A percentile compares a stretch with the other conserved stretches of the same genome.
These are phyloP conservation scores for Papilio gigon DNA, from an alignment of 2,888 invertebrate species.

Conservation along the genomic window DNA sequence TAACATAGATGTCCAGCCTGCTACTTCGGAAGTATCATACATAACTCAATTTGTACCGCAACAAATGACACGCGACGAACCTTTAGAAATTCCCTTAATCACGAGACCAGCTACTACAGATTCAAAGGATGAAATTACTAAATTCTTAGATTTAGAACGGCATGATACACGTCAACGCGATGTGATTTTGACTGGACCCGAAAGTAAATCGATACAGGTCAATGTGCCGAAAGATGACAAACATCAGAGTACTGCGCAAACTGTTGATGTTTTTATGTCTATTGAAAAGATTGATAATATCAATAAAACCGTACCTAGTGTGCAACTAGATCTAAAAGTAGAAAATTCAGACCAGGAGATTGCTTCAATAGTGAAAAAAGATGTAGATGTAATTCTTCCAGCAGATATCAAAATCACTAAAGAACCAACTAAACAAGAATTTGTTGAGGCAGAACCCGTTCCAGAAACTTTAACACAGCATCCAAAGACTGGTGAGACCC, in stretches of 20 bases:
- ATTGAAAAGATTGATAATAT: conserved; percentile 59
- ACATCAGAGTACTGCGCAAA: conserved; percentile 53
- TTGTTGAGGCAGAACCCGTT: conserved; percentile 47
- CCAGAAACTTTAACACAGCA: conserved; percentile 65
- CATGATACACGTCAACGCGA: conserved; percentile 57
- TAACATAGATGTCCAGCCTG: conserved; percentile 50
- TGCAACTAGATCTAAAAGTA: conserved; percentile 65
- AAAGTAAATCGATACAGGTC: conserved; percentile 35
- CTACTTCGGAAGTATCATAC: conserved; percentile 58
- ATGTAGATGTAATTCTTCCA: conserved; percentile 66
- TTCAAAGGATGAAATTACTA: conserved; percentile 54
- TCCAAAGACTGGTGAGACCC: conserved; percentile 52
- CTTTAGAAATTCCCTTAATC: conserved; percentile 42
- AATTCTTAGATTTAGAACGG: conserved; percentile 67
- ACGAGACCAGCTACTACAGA: conserved; percentile 32
- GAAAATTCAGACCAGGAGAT: conserved; percentile 58
- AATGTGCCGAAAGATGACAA: conserved; percentile 16
- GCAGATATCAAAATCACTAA: conserved; percentile 61
- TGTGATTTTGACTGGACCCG: conserved; percentile 29
- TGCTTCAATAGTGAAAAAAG: conserved; percentile 66
- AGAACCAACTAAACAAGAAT: conserved; percentile 39
- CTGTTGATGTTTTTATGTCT: conserved; percentile 68
- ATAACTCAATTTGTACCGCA: conserved; percentile 59
- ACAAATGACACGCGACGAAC: conserved; percentile 52
- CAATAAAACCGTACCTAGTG: conserved; percentile 60